Percentiles rank a stretch among this genome's conserved stretches.
Evolutionary conservation across 2,113 vertebrate genomes (phyloP).

Genomic region (Epinephelus fuscoguttatus): DNA sequence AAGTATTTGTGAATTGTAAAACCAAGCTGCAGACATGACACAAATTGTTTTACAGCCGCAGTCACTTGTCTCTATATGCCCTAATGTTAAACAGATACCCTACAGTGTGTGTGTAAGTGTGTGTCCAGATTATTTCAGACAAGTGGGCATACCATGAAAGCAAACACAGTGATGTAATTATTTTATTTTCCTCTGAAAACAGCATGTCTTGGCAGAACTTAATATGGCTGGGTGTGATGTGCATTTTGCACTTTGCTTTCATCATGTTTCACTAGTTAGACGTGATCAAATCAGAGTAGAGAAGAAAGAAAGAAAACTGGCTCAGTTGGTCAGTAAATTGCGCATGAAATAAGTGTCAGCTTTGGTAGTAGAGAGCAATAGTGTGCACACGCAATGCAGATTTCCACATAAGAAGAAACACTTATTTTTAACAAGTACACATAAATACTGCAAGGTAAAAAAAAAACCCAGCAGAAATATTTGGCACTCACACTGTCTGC

Average conservation of each 20-base stretch:
- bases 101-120: slow-evolving; percentile 32
- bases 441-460: neutral
- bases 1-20: slow-evolving; percentile 18
- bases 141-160: slow-evolving; percentile 54
- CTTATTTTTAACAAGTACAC: neutral
- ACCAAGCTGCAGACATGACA: slow-evolving; percentile 29
- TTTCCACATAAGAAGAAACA: neutral
- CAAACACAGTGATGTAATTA: slow-evolving; percentile 62
- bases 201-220: slow-evolving; percentile 55
- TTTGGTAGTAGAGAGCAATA: slow-evolving; percentile 9
- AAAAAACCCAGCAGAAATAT: neutral
- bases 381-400: slow-evolving; percentile 30
- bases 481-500: slow-evolving; percentile 88
- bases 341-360: slow-evolving; percentile 39
- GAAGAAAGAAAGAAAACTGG: slow-evolving; percentile 37
- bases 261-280: slow-evolving; percentile 56
- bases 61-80: slow-evolving; percentile 42
- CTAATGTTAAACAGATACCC: slow-evolving; percentile 67
- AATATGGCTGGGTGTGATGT: slow-evolving; percentile 48
- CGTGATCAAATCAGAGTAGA: slow-evolving; percentile 44
- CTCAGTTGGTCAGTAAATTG: slow-evolving; percentile 33
- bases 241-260: slow-evolving; percentile 58
- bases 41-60: slow-evolving; percentile 41
- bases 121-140: slow-evolving; percentile 55
- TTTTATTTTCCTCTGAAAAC: slow-evolving; percentile 50